Conservation (phyloP, 2,113 vertebrate genomes). For the Melanerpes formicivorus region DNA sequence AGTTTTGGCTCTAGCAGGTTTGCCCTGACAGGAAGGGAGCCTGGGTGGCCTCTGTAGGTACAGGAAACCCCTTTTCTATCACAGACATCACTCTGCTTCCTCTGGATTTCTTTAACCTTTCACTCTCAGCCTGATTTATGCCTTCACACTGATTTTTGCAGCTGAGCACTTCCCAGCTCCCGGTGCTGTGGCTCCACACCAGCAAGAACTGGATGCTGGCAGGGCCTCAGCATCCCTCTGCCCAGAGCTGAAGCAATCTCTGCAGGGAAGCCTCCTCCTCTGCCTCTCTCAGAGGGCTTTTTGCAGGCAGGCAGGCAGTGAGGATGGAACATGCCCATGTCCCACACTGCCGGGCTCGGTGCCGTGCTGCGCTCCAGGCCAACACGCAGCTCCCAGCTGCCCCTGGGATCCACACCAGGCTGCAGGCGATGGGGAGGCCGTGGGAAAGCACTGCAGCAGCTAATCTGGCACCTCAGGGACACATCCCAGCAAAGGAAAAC, state of each 20-base stretch:
- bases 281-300: background rate
- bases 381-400: background rate
- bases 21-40: conserved; percentile 33
- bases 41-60: conserved; percentile 41
- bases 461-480: conserved; percentile 1
- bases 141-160: conserved; percentile 33
- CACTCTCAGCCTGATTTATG: conserved; percentile 52
- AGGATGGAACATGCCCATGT: background rate
- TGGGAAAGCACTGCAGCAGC: background rate
- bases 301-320: background rate
- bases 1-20: background rate
- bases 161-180: background rate
- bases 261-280: background rate
- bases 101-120: conserved; percentile 69
- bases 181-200: background rate
- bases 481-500: background rate
- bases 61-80: conserved; percentile 61
- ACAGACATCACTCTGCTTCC: conserved; percentile 26
- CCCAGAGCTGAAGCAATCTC: background rate
- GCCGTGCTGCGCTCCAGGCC: background rate
- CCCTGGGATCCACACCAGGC: background rate
- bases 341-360: background rate
- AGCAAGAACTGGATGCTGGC: background rate
- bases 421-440: background rate
- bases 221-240: background rate